These are phyloP conservation scores for Halcyon leucocephala DNA, from an alignment of 2,797 vertebrate genomes.

Conservation along the genomic window DNA sequence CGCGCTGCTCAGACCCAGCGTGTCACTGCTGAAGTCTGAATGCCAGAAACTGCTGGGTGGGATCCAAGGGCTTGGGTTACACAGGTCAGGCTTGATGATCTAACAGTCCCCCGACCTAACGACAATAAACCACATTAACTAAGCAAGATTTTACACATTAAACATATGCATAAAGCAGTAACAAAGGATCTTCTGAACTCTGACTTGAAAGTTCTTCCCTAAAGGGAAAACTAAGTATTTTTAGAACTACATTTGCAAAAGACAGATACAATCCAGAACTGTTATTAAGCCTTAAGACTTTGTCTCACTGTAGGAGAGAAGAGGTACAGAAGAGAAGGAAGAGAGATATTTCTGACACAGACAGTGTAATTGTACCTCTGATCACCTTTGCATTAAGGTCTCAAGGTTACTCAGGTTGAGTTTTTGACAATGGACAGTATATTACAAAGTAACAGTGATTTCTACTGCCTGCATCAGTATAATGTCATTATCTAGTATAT, in stretches of 20 bases:
- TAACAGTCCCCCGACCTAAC: neutral
- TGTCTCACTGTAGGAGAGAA: neutral
- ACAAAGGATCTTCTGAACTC: neutral
- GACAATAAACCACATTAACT: neutral
- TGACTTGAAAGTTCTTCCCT: neutral
- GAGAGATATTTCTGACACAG: neutral
- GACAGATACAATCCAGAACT: neutral
- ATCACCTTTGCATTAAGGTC: neutral
- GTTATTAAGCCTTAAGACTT: neutral
- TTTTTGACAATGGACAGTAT: neutral
- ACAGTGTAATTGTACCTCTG: neutral
- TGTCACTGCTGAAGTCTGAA: neutral
- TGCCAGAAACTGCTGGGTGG: neutral
- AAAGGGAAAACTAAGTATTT: neutral
- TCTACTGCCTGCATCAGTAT: neutral
- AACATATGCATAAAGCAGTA: neutral
- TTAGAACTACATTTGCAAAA: neutral
- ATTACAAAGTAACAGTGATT: neutral
- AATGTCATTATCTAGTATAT: neutral
- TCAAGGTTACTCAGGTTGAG: neutral
- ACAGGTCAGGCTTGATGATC: neutral
- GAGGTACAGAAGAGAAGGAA: neutral
- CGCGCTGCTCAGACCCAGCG: neutral
- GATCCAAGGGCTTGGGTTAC: neutral
- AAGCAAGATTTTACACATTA: neutral